These are phyloP conservation scores for Temnothorax nylanderi DNA, from an alignment of 1,140 invertebrate species.

Conservation along the genomic window DNA sequence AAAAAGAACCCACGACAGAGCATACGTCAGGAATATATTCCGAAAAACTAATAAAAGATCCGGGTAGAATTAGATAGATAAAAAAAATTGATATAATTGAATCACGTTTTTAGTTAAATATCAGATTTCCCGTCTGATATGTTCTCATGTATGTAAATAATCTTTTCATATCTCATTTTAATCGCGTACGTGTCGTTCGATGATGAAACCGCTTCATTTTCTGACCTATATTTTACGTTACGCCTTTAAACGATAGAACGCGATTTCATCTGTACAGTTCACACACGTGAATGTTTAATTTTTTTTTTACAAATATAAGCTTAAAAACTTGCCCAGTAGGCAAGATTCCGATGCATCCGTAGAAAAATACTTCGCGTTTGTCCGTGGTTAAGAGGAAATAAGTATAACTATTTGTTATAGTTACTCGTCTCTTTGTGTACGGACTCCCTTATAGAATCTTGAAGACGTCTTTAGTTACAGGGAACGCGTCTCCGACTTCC, in stretches of 20 bases:
- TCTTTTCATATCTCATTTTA: slow-evolving; percentile 21
- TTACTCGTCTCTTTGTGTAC: slow-evolving; percentile 19
- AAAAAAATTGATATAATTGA: slow-evolving; percentile 34
- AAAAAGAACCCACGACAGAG: background rate
- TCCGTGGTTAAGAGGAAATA: background rate
- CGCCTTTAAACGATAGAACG: background rate
- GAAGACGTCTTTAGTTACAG: slow-evolving; percentile 29
- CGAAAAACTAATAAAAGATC: slow-evolving; percentile 39
- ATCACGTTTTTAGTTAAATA: slow-evolving; percentile 50
- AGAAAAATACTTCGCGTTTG: slow-evolving; percentile 3
- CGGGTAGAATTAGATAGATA: background rate
- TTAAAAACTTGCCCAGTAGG: background rate
- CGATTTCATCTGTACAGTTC: background rate
- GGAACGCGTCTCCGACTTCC: slow-evolving; percentile 23
- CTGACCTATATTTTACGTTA: slow-evolving; percentile 6
- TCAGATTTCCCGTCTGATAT: slow-evolving; percentile 3
- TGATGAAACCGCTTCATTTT: slow-evolving; percentile 13
- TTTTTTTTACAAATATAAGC: background rate
- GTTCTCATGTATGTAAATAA: slow-evolving; percentile 16
- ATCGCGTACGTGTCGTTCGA: slow-evolving; percentile 17
- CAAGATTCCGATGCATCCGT: background rate
- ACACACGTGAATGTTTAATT: background rate
- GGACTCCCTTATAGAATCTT: slow-evolving; percentile 20
- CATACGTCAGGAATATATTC: slow-evolving; percentile 5
- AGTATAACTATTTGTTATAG: slow-evolving; percentile 44